phyloP scores from a whole-genome alignment of 2,797 vertebrate genomes.

The Knipowitschia caucasica region DNA sequence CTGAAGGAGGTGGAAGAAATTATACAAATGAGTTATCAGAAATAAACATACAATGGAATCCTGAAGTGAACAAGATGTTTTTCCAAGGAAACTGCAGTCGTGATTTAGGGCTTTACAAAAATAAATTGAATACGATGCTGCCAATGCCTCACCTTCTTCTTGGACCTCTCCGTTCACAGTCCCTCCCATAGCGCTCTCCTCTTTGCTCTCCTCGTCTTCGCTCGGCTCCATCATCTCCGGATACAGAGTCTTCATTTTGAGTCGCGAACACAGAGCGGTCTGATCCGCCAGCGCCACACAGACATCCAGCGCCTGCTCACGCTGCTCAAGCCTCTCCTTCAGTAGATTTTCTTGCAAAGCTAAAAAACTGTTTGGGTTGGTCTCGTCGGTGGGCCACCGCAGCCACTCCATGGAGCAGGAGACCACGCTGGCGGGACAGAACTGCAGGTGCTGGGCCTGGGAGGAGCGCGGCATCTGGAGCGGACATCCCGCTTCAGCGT shows the following conservation, averaged over 20 bases:
- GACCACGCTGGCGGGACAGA: conserved; percentile 90
- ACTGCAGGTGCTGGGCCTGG: conserved; percentile 82
- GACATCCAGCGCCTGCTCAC: conserved; percentile 64
- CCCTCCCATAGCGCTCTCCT: conserved; percentile 42
- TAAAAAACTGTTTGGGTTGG: conserved; percentile 49
- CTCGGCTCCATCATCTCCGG: conserved; percentile 80
- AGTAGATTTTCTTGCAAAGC: conserved; percentile 49
- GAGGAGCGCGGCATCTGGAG: conserved; percentile 84
- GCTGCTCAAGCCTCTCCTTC: conserved; percentile 25
- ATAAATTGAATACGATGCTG: background rate
- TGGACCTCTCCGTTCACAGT: conserved; percentile 33
- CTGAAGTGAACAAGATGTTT: too few relatives aligned
- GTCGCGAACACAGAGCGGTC: conserved; percentile 77
- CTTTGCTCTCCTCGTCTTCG: conserved; percentile 22
- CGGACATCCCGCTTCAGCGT: conserved; percentile 85
- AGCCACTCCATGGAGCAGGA: conserved; percentile 97
- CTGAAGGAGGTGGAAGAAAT: background rate
- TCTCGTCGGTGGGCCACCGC: conserved; percentile 85
- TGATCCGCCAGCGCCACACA: conserved; percentile 88
- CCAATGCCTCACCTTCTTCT: conserved; percentile 47
- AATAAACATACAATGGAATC: too few relatives aligned
- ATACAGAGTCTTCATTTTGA: conserved; percentile 85
- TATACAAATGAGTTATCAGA: background rate
- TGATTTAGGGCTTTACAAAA: background rate
- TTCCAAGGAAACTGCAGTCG: too few relatives aligned